A percentile compares a stretch with the other conserved stretches of the same genome.
Conservation (phyloP, 2,888 invertebrate genomes). For the Luperina nickerlii region DNA sequence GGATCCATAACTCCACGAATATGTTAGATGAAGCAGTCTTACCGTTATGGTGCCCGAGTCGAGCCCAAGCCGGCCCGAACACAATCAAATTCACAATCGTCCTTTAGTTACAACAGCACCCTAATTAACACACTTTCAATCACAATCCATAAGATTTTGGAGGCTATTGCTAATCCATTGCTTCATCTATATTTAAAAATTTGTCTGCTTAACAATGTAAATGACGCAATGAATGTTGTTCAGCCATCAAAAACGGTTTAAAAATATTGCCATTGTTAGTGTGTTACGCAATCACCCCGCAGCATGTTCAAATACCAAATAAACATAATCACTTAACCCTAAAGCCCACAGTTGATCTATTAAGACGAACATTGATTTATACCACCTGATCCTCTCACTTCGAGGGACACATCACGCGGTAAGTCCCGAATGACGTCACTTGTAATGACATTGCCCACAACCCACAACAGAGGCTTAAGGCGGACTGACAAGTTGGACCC, state of each 20-base stretch:
- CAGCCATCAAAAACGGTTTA: not conserved
- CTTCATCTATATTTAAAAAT: not conserved
- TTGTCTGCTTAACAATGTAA: not conserved
- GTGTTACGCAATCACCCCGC: not conserved
- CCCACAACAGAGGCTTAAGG: conserved; percentile 49
- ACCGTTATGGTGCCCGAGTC: not conserved
- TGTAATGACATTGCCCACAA: conserved; percentile 56
- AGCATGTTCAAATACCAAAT: conserved; percentile 2
- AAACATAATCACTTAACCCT: conserved; percentile 32
- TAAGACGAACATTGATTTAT: conserved; percentile 44
- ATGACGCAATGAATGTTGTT: not conserved
- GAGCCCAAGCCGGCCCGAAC: not conserved
- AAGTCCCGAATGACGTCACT: conserved; percentile 47
- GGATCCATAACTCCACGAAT: not conserved
- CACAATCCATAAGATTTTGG: not conserved
- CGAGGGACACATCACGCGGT: conserved; percentile 44
- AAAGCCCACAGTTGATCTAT: conserved; percentile 37
- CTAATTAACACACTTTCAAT: not conserved
- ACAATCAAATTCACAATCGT: not conserved
- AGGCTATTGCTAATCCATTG: not conserved
- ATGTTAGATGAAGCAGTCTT: not conserved
- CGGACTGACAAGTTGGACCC: conserved; percentile 48
- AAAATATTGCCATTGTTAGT: not conserved
- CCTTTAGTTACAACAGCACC: not conserved
- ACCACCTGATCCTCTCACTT: conserved; percentile 39